Evolutionary conservation across 2,797 vertebrate species (phyloP).

Genomic region (Serranus cabrilla): DNA sequence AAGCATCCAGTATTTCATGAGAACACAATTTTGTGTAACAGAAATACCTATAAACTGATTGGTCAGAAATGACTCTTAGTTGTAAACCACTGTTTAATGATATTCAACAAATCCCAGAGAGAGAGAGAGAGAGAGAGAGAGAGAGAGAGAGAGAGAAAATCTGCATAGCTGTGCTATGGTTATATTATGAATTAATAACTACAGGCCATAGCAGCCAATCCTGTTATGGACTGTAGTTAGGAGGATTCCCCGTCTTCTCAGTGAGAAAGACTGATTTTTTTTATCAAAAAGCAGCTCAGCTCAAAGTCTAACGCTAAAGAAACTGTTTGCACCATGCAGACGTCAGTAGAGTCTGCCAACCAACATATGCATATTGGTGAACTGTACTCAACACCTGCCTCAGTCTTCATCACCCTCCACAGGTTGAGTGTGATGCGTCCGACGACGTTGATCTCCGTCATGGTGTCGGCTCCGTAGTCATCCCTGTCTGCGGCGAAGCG

Average conservation of each 20-base stretch:
- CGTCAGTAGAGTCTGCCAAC: neutral
- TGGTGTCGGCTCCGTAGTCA: conserved; percentile 94
- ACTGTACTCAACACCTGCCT: conserved; percentile 91
- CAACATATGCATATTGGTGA: too few species aligned
- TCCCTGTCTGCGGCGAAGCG: conserved; percentile 92
- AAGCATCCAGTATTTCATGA: neutral
- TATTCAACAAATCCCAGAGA: too few species aligned
- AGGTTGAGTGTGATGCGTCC: conserved; percentile 94
- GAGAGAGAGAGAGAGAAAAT: too few species aligned
- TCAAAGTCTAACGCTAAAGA: conserved; percentile 5
- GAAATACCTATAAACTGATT: neutral
- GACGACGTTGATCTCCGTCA: conserved; percentile 95
- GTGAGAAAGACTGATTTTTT: neutral
- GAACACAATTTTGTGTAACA: neutral
- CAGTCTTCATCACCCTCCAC: conserved; percentile 98
- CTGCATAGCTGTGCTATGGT: too few species aligned
- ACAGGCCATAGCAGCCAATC: too few species aligned
- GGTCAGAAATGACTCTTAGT: too few species aligned
- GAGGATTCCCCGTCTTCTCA: neutral
- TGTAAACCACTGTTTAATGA: too few species aligned
- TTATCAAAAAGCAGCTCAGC: neutral
- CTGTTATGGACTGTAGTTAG: too few species aligned
- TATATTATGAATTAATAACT: too few species aligned
- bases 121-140: too few species aligned
- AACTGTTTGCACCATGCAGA: neutral